Evolutionary conservation across 2,797 vertebrate species (phyloP), one percentile per base, ranked within the genome.

Genomic region (Remorina albescens): DNA sequence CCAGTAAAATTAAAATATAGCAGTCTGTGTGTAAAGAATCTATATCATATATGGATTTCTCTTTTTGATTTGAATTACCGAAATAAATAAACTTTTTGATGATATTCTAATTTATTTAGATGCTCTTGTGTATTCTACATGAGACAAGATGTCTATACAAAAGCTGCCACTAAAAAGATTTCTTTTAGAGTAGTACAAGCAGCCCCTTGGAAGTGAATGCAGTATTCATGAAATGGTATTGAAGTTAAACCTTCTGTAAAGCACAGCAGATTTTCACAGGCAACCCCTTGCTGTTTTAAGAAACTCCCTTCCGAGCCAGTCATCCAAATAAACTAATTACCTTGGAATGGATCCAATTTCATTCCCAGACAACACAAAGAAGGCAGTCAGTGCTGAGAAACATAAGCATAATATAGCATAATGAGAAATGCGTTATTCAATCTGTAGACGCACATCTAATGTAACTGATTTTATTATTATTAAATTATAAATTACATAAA

Each of bases 241-340:
- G 44, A 71, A 44, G 44, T 58, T 46, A 67, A 74, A 68, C 28
- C 23, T 21, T 44, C 30, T 18, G 37, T 30, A 26, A 53, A 65
- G 49, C 30, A 36, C 26, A 51, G 54, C 50, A 55, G 32, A 67
- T 75, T 81, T 61, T 34, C 42, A 41, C 16, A 50, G 15, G 13
- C 42, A 37, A 26, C 41, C 30, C 57, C 47, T 36, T 37, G 61
- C 23, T 59, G 54, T 50, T 80, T 73, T 71, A 46, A 80, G 59
- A 71, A 78, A 83, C 51, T 73, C 77, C 62, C 62, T 76, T 51
- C 42, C 12, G 74, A 83, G 47, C 51, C 54, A 49, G 58, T 60
- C 53, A 58, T 59, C 65, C 58, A 76, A 71, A 78, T 73, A 53
- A 63, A 69, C 53, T 76, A 79, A 84, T 89, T 86, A 53, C 63